A percentile compares a stretch with the other conserved stretches of the same genome.
phyloP scores from a whole-genome alignment of 2,113 vertebrate genomes.

The Eolophus roseicapilla region DNA sequence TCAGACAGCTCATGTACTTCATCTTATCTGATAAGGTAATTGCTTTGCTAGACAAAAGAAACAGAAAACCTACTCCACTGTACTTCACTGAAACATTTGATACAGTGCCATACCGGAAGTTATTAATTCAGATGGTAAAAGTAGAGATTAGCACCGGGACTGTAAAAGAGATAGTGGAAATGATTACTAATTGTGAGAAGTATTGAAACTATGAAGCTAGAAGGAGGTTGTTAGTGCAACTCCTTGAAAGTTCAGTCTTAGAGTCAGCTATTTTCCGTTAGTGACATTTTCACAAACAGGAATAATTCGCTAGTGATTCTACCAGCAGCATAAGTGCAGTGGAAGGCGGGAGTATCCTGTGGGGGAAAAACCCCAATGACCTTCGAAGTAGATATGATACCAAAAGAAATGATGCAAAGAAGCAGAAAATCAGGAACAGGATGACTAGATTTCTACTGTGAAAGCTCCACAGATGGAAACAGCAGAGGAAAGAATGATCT shows the following conservation, averaged over 20 bases:
- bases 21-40: conserved; percentile 24
- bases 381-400: background rate
- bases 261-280: background rate
- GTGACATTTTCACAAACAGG: background rate
- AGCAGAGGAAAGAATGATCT: background rate
- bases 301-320: background rate
- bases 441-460: background rate
- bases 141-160: background rate
- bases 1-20: background rate
- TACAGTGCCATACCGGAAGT: background rate
- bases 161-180: background rate
- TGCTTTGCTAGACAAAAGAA: background rate
- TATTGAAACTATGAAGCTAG: background rate
- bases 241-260: background rate
- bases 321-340: background rate
- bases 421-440: background rate
- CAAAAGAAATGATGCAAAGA: background rate
- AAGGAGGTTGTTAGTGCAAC: background rate
- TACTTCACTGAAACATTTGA: background rate
- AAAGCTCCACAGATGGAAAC: background rate
- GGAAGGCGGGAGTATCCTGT: background rate
- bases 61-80: background rate
- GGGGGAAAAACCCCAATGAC: background rate
- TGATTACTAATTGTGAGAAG: background rate
- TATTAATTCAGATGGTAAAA: background rate